Evolutionary conservation across 2,797 vertebrate species (phyloP).

Genomic region (Xenops minutus): DNA sequence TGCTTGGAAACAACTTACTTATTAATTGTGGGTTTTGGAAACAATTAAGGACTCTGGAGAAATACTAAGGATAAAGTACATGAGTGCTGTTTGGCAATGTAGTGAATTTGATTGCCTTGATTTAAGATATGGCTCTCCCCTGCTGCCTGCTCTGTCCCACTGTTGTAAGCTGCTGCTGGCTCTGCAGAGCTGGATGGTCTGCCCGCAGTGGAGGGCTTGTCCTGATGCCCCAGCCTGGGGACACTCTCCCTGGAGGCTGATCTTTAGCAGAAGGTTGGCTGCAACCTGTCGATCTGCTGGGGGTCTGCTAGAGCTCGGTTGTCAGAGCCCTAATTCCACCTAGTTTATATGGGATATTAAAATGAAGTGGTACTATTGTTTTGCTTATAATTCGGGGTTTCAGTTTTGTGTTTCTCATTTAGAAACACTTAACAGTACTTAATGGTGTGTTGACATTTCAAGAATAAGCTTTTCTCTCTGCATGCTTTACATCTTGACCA

Average conservation of each 20-base stretch:
- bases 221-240: not conserved
- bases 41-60: not conserved
- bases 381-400: not conserved
- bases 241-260: not conserved
- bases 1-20: not conserved
- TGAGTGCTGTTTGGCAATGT: not conserved
- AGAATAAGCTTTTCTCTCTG: not conserved
- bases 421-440: conserved; percentile 10
- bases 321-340: not conserved
- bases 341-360: not conserved
- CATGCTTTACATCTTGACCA: not conserved
- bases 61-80: not conserved
- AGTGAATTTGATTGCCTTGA: not conserved
- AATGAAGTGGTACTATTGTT: not conserved
- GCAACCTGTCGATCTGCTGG: not conserved
- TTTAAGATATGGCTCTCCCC: not conserved
- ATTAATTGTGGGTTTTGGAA: not conserved
- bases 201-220: not conserved
- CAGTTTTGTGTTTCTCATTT: not conserved
- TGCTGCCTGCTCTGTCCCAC: not conserved
- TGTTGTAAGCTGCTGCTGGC: not conserved
- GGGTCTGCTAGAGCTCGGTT: not conserved
- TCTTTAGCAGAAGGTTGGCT: not conserved
- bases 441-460: conserved; percentile 36
- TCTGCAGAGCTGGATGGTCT: not conserved